These are phyloP conservation scores for Muscina levida DNA, from an alignment of 2,888 invertebrate species.

Conservation along the genomic window DNA sequence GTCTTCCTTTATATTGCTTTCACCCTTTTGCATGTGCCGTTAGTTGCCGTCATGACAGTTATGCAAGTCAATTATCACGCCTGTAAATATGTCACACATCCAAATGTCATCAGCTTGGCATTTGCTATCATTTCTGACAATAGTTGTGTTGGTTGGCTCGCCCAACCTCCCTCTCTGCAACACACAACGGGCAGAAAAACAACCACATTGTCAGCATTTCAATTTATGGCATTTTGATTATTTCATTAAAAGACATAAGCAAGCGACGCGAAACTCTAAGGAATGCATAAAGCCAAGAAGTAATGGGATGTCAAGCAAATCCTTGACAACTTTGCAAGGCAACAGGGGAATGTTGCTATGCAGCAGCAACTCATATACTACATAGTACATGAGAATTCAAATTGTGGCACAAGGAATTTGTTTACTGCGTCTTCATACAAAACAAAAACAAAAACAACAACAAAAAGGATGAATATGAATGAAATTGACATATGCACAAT, in stretches of 20 bases:
- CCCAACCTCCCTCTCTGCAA: background rate
- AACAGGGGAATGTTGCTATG: background rate
- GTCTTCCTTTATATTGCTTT: too few relatives aligned
- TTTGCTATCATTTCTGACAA: slow-evolving; percentile 13
- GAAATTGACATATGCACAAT: background rate
- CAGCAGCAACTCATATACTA: too few relatives aligned
- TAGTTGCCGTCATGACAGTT: too few relatives aligned
- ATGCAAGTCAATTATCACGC: slow-evolving; percentile 7
- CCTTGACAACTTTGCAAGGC: background rate
- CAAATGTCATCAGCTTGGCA: background rate
- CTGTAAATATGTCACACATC: slow-evolving; percentile 10
- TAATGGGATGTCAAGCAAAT: background rate
- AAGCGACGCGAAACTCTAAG: background rate
- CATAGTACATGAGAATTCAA: too few relatives aligned
- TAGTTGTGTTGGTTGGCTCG: background rate
- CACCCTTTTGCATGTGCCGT: too few relatives aligned
- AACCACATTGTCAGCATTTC: slow-evolving; percentile 21
- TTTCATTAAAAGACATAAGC: slow-evolving; percentile 18
- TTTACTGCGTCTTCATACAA: background rate
- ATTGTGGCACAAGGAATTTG: slow-evolving; percentile 3
- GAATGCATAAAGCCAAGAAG: background rate
- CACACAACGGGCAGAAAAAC: background rate
- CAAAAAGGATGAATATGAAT: background rate
- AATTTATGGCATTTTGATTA: slow-evolving; percentile 40
- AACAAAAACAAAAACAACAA: too few relatives aligned